Percentiles rank a stretch among this genome's conserved stretches.
These are phyloP conservation scores for Ennomos fuscantarius DNA, from an alignment of 2,888 invertebrate genomes.

Conservation along the genomic window DNA sequence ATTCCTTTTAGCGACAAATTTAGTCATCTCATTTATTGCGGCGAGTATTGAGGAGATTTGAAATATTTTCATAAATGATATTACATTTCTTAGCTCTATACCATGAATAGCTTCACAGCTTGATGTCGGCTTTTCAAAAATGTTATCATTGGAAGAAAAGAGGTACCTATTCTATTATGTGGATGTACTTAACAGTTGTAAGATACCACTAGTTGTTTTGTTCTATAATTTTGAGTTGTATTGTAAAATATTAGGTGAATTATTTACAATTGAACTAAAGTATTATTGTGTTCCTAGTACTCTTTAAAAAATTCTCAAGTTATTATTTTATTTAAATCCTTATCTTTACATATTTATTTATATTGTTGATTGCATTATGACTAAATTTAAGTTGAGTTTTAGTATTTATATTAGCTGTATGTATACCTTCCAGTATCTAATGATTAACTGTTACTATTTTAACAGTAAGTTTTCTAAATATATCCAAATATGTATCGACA, in stretches of 20 bases:
- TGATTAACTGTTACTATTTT: constrained; percentile 61
- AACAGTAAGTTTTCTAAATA: constrained; percentile 63
- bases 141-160: constrained; percentile 81
- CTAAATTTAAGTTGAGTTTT: constrained; percentile 69
- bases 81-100: constrained; percentile 76
- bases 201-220: constrained; percentile 61
- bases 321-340: constrained; percentile 58
- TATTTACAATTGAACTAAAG: constrained; percentile 52
- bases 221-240: constrained; percentile 58
- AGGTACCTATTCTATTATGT: constrained; percentile 81
- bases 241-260: constrained; percentile 50
- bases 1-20: constrained; percentile 69
- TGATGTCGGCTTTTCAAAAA: constrained; percentile 83
- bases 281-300: constrained; percentile 63
- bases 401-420: constrained; percentile 68
- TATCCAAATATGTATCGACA: constrained; percentile 60
- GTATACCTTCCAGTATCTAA: constrained; percentile 60
- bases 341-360: constrained; percentile 64
- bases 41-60: constrained; percentile 64
- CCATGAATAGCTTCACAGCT: constrained; percentile 79
- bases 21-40: constrained; percentile 70
- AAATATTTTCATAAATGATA: constrained; percentile 76
- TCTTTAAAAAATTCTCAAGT: constrained; percentile 46
- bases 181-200: constrained; percentile 72
- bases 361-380: constrained; percentile 67